phyloP scores from a whole-genome alignment of 2,888 invertebrate species.

The Rhimphoctona megacephalus region DNA sequence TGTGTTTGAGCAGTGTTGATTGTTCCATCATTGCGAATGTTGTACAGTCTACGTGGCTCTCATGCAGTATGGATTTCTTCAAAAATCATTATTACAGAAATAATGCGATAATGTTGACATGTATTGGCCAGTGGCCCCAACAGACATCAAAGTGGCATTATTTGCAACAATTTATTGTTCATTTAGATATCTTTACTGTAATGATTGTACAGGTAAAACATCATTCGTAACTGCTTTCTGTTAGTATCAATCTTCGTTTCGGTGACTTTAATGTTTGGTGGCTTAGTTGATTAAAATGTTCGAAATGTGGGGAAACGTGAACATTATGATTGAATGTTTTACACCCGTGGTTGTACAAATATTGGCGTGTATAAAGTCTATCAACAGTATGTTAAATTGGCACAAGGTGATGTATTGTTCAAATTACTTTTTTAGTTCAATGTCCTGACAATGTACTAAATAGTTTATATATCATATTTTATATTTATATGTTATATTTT shows the following conservation, averaged over 20 bases:
- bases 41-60: not conserved
- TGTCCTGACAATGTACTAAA: too few species aligned
- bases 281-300: constrained; percentile 24
- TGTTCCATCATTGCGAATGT: not conserved
- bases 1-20: not conserved
- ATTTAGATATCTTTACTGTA: not conserved
- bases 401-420: constrained; percentile 26
- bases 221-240: not conserved
- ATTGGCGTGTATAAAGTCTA: constrained; percentile 20
- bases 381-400: constrained; percentile 29
- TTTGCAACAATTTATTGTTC: constrained; percentile 19
- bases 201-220: constrained; percentile 33
- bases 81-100: constrained; percentile 38
- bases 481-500: too few species aligned
- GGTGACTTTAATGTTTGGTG: not conserved
- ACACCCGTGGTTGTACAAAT: constrained; percentile 48
- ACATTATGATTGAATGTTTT: constrained; percentile 54
- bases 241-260: not conserved
- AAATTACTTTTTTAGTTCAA: not conserved
- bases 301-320: constrained; percentile 44
- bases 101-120: constrained; percentile 7
- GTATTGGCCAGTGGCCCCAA: constrained; percentile 57
- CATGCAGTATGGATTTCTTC: constrained; percentile 39
- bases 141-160: constrained; percentile 12
- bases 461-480: too few species aligned